Evolutionary conservation across 2,113 vertebrate species (phyloP).

Genomic region (Plectropomus leopardus): DNA sequence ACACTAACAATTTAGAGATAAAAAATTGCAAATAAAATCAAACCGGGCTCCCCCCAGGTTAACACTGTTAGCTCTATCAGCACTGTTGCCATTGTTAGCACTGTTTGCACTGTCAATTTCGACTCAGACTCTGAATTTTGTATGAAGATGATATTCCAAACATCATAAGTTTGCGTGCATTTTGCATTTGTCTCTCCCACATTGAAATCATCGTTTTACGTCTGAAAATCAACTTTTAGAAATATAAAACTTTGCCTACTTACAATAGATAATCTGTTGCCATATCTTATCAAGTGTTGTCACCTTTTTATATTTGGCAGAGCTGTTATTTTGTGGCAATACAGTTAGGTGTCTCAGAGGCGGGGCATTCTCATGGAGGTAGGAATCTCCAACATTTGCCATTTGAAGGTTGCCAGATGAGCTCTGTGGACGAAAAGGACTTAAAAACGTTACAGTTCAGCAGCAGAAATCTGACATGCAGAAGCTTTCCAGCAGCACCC

Average conservation of each 20-base stretch:
- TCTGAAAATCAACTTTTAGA: background rate
- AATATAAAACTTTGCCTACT: background rate
- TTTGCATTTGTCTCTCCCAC: background rate
- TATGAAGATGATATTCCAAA: too few relatives aligned
- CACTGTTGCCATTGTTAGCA: too few relatives aligned
- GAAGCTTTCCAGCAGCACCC: background rate
- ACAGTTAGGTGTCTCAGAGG: background rate
- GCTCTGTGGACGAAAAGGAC: background rate
- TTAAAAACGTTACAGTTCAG: background rate
- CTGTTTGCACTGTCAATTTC: too few relatives aligned
- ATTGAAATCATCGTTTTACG: background rate
- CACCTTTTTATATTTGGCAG: background rate
- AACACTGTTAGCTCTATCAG: too few relatives aligned
- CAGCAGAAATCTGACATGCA: background rate
- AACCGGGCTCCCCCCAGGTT: too few relatives aligned
- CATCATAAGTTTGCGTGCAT: too few relatives aligned
- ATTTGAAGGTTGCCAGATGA: too few relatives aligned
- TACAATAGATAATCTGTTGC: background rate
- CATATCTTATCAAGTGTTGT: background rate
- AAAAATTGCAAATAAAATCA: too few relatives aligned
- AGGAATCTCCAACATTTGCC: too few relatives aligned
- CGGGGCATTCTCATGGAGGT: too few relatives aligned
- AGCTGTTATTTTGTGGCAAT: background rate
- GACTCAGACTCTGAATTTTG: too few relatives aligned
- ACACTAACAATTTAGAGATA: too few relatives aligned